Base-by-base conservation (phyloP, 2,113 vertebrate species). In the Rhinopomastus cyanomelas region DNA sequence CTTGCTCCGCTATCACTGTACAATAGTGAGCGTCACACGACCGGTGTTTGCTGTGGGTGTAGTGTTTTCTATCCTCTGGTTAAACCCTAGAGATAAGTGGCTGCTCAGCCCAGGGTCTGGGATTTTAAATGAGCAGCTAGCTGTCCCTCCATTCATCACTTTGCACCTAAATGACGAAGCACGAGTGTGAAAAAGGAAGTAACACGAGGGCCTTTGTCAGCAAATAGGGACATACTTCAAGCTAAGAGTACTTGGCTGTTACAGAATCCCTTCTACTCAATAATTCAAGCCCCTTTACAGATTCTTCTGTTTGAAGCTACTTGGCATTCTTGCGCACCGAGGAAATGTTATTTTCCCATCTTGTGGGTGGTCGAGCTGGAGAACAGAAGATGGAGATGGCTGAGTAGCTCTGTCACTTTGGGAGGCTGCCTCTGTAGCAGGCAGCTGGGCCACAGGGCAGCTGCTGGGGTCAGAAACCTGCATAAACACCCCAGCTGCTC, bases 41-140 rank as follows among this genome's bases (percentile, higher is more conserved):
- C 29, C 0, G 5, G 11, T 76, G 71, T 90, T 87, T 90, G 59
- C 46, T 44, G 48, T 69, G 62, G 26, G 81, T 81, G 55, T 86
- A 42, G 37, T 79, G 62, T 81, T 88, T 93, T 87, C 57, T 75
- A 88, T 81, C 69, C 76, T 81, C 69, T 95, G 62, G 88, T 84
- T 91, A 88, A 93, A 84, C 26, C 62, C 59, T 81, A 79, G 77
- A 72, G 88, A 55, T 72, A 81, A 92, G 62, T 34, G 53, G 32
- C 27, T 88, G 51, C 73, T 93, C 81, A 69, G 93, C 90, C 77
- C 88, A 92, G 90, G 88, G 88, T 87, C 81, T 90, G 65, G 62
- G 92, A 23, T 93, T 92, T 73, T 42, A 66, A 66, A 44, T 62
- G 83, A 49, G 17, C 51, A 65, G 52, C n/a, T 64, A 29, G 20